Conservation (phyloP, 2,113 vertebrate species). For the Melanocharis versteri region DNA sequence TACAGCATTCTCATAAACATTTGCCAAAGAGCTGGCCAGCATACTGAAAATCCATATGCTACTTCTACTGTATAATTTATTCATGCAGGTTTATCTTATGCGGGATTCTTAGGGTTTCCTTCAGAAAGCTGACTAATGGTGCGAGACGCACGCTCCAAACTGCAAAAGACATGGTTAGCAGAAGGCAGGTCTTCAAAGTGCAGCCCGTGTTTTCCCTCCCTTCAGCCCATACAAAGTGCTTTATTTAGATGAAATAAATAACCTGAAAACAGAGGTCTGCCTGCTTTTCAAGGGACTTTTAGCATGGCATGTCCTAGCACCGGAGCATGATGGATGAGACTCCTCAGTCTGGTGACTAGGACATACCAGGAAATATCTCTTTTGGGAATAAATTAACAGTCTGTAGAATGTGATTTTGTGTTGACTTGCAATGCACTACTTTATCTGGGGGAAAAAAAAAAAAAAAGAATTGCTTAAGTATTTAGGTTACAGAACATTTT, state of each 20-base stretch:
- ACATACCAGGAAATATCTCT: background rate
- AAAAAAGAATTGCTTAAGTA: background rate
- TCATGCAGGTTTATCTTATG: background rate
- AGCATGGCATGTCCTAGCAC: background rate
- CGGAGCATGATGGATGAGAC: rapidly evolving
- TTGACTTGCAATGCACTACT: background rate
- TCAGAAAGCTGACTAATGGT: constrained; percentile 18
- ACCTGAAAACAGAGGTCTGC: background rate
- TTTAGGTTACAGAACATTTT: background rate
- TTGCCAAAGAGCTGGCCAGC: background rate
- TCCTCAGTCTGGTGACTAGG: background rate
- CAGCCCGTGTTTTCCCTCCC: background rate
- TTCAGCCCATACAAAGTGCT: background rate
- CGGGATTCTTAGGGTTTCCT: background rate
- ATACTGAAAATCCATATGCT: constrained; percentile 35
- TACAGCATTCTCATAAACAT: background rate
- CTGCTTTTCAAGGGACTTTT: background rate
- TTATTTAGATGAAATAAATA: background rate
- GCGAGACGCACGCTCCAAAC: background rate
- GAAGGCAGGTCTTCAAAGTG: background rate
- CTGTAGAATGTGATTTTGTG: background rate
- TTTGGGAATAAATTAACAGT: background rate
- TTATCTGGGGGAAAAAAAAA: background rate
- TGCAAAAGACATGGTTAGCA: background rate
- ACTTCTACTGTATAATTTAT: background rate